Evolutionary conservation across 2,113 vertebrate genomes (phyloP).

Genomic region (Mungos mungo): DNA sequence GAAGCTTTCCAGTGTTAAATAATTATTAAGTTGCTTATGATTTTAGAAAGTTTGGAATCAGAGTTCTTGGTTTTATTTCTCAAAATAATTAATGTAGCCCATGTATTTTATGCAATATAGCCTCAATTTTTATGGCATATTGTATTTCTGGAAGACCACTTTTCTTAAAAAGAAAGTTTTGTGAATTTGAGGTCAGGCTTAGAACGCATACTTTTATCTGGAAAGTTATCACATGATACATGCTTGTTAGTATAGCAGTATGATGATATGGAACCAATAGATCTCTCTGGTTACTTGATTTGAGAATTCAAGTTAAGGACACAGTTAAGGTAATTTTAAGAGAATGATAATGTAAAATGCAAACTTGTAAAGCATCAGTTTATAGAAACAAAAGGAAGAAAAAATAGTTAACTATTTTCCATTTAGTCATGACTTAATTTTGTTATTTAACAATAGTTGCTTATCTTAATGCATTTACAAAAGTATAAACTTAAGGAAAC

Average conservation of each 20-base stretch:
- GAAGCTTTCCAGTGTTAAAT: neutral
- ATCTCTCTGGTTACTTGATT: neutral
- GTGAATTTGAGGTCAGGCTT: neutral
- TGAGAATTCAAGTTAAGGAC: neutral
- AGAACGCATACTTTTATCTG: neutral
- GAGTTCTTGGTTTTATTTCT: neutral
- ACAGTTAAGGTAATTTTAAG: neutral
- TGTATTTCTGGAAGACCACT: neutral
- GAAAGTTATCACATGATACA: neutral
- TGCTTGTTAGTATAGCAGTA: neutral
- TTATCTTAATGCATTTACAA: neutral
- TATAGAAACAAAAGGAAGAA: neutral
- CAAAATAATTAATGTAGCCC: neutral
- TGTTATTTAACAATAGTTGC: neutral
- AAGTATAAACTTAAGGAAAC: neutral
- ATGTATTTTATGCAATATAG: neutral
- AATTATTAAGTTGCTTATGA: neutral
- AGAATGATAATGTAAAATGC: neutral
- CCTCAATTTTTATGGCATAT: neutral
- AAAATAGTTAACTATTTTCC: neutral
- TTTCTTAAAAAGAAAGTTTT: constrained; percentile 15
- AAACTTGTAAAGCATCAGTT: neutral
- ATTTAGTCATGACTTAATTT: neutral
- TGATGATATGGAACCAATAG: neutral
- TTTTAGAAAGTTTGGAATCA: neutral